These are phyloP conservation scores for Poeciliopsis occidentalis DNA, from an alignment of 2,113 vertebrate species.

Conservation along the genomic window DNA sequence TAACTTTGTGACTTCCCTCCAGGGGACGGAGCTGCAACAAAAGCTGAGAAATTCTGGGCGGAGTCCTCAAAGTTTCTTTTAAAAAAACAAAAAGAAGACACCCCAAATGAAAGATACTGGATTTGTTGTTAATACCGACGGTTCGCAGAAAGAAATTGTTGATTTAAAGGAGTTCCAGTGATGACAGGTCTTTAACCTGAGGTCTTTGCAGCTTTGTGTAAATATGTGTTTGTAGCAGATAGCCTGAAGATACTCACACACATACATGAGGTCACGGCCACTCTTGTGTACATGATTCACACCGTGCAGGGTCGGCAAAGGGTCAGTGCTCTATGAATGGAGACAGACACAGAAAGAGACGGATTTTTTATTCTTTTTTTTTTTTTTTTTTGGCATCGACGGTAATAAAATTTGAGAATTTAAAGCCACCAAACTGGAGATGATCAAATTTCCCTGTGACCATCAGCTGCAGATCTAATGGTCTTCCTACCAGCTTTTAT, in stretches of 20 bases:
- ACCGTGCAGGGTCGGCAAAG: conserved; percentile 33
- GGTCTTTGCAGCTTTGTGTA: background rate
- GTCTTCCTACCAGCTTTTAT: background rate
- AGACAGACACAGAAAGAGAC: conserved; percentile 9
- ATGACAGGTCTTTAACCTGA: conserved; percentile 37
- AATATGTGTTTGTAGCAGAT: background rate
- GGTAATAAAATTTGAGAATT: background rate
- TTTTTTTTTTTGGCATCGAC: background rate
- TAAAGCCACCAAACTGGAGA: background rate
- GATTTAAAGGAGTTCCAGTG: conserved; percentile 34
- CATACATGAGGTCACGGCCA: conserved; percentile 13
- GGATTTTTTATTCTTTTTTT: background rate
- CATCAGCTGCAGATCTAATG: background rate
- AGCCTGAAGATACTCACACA: conserved; percentile 6
- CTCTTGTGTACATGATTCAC: conserved; percentile 38
- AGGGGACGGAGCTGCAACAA: background rate
- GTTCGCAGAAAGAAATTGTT: conserved; percentile 26
- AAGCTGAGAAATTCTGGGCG: background rate
- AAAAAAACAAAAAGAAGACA: background rate
- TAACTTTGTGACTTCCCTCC: background rate
- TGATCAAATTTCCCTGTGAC: background rate
- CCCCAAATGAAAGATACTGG: conserved; percentile 15
- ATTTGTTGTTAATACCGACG: conserved; percentile 7
- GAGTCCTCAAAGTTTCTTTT: background rate
- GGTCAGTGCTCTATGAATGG: conserved; percentile 40